phyloP scores from a whole-genome alignment of 2,797 vertebrate species.

The Anguilla marmorata region DNA sequence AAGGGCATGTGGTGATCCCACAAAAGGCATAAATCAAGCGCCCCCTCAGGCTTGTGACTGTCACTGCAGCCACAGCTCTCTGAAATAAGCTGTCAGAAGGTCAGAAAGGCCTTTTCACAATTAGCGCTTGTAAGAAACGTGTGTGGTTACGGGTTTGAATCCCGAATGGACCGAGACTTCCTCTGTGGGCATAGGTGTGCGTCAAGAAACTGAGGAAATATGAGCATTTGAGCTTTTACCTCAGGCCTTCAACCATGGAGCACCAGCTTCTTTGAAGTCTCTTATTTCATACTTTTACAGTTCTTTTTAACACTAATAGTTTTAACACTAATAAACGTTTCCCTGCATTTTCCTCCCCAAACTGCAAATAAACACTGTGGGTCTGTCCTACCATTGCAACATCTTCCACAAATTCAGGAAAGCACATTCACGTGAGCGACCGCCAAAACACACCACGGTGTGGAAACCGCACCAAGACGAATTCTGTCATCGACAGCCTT shows the following conservation, averaged over 20 bases:
- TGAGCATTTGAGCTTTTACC: not conserved
- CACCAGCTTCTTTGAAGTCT: not conserved
- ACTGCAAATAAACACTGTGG: not conserved
- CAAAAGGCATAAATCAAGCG: constrained; percentile 9
- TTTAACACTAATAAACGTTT: not conserved
- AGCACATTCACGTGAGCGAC: not conserved
- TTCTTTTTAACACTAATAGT: not conserved
- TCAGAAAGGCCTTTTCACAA: not conserved
- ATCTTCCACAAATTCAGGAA: not conserved
- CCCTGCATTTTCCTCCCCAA: not conserved
- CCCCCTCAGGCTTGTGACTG: not conserved
- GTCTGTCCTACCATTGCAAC: not conserved
- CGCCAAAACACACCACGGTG: not conserved
- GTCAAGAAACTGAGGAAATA: not conserved
- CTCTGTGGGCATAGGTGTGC: not conserved
- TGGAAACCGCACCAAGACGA: not conserved
- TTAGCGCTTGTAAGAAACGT: not conserved
- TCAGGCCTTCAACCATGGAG: not conserved
- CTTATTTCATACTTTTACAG: not conserved
- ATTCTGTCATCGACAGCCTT: not conserved
- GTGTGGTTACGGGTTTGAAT: not conserved
- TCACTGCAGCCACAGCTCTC: not conserved
- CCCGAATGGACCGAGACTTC: not conserved
- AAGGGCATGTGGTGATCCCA: not conserved
- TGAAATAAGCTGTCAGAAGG: not conserved